Evolutionary conservation across 1,140 invertebrate genomes (phyloP).

Genomic region (Neotoxoptera formosana): DNA sequence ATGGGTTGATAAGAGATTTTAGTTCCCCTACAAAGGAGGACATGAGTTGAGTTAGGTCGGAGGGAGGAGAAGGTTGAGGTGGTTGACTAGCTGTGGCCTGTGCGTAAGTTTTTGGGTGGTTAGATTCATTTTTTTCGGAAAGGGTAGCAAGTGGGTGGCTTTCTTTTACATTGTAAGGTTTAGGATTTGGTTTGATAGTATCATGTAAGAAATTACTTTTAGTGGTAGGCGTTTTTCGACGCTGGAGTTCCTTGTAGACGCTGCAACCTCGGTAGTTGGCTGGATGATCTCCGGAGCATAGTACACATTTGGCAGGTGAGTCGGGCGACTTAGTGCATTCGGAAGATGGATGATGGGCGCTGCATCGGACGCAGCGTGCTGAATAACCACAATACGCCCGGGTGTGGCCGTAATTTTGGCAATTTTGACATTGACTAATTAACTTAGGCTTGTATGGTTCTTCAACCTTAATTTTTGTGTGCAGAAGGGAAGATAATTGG

Average conservation of each 20-base stretch:
- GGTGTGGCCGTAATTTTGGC: background rate
- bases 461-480: background rate
- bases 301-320: background rate
- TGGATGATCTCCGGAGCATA: background rate
- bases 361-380: background rate
- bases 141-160: background rate
- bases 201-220: background rate
- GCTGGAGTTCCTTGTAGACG: constrained; percentile 60
- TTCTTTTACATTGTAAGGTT: background rate
- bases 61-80: background rate
- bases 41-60: background rate
- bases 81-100: background rate
- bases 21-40: too few relatives aligned
- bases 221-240: background rate
- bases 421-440: background rate
- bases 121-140: background rate
- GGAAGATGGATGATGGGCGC: background rate
- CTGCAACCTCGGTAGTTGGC: constrained; percentile 63
- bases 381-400: background rate
- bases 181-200: background rate
- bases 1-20: too few relatives aligned
- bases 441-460: background rate
- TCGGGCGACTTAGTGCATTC: background rate
- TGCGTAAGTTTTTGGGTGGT: background rate
- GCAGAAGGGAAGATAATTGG: background rate